These are phyloP conservation scores for Apodemus speciosus DNA, from an alignment of 2,113 vertebrate species.

Conservation along the genomic window DNA sequence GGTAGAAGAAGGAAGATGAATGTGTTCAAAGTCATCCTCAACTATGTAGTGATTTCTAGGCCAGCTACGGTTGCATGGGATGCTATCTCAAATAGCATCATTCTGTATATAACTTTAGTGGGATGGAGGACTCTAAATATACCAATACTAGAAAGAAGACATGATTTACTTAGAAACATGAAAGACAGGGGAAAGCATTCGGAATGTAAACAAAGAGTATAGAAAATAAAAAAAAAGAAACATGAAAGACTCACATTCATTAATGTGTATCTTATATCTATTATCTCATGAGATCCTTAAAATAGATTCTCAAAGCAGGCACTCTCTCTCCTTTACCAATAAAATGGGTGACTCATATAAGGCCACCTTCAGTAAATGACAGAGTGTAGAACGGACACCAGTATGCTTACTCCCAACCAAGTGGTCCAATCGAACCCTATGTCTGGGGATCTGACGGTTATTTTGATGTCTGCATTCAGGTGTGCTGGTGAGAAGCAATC, in stretches of 20 bases:
- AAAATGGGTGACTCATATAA: not conserved
- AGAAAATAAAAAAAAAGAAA: too few relatives aligned
- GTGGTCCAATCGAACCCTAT: not conserved
- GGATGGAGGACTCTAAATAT: not conserved
- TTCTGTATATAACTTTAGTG: not conserved
- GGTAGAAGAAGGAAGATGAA: not conserved
- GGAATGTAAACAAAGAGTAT: too few relatives aligned
- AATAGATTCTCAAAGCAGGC: not conserved
- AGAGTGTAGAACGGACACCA: not conserved
- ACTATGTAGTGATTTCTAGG: not conserved
- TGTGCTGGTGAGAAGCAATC: not conserved
- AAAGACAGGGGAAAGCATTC: too few relatives aligned
- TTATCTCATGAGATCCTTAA: not conserved
- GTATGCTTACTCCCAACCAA: not conserved
- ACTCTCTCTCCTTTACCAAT: not conserved
- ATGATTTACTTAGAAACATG: not conserved
- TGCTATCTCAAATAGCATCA: not conserved
- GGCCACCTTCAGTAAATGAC: not conserved
- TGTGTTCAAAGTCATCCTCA: not conserved
- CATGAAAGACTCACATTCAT: not conserved
- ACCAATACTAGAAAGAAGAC: not conserved
- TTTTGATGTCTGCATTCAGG: slow-evolving; percentile 17
- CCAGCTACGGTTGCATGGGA: not conserved
- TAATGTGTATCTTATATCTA: not conserved
- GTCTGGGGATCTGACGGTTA: not conserved